A percentile compares a stretch with the other conserved stretches of the same genome.
Evolutionary conservation across 2,888 invertebrate genomes (phyloP).

Genomic region (Balanococcus diminutus): DNA sequence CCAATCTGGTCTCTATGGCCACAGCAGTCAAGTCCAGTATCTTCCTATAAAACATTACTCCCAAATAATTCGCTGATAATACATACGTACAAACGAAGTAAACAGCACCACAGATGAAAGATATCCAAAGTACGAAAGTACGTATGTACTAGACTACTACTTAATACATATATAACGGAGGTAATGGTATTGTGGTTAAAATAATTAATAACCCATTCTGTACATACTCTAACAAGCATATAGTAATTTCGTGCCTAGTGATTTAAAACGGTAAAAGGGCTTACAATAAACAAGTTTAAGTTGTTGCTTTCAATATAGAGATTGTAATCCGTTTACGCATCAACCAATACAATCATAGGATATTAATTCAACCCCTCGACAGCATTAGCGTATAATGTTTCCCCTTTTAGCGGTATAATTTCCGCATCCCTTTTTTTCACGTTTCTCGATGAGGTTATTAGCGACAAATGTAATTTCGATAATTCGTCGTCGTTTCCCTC

Average conservation of each 20-base stretch:
- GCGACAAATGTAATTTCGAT: conserved; percentile 53
- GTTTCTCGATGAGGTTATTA: conserved; percentile 54
- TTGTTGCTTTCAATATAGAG: conserved; percentile 53
- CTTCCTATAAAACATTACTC: not conserved
- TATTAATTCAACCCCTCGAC: conserved; percentile 54
- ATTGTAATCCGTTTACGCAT: conserved; percentile 54
- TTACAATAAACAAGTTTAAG: conserved; percentile 50
- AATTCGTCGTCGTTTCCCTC: conserved; percentile 25
- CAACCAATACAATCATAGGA: conserved; percentile 52
- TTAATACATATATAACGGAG: too few species aligned
- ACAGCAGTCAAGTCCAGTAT: not conserved
- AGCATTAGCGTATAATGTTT: conserved; percentile 51
- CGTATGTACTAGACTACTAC: not conserved
- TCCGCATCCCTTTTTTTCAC: conserved; percentile 44
- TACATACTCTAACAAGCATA: not conserved
- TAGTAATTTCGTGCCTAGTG: conserved; percentile 40
- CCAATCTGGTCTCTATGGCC: not conserved
- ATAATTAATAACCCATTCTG: conserved; percentile 31
- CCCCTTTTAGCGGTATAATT: conserved; percentile 44
- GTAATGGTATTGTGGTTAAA: conserved; percentile 3
- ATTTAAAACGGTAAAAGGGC: conserved; percentile 44
- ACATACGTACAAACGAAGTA: too few species aligned
- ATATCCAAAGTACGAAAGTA: not conserved
- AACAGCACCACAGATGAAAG: not conserved
- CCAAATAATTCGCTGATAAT: too few species aligned